These are phyloP conservation scores for Acrocephalus arundinaceus DNA, from an alignment of 2,113 vertebrate genomes.

Conservation along the genomic window DNA sequence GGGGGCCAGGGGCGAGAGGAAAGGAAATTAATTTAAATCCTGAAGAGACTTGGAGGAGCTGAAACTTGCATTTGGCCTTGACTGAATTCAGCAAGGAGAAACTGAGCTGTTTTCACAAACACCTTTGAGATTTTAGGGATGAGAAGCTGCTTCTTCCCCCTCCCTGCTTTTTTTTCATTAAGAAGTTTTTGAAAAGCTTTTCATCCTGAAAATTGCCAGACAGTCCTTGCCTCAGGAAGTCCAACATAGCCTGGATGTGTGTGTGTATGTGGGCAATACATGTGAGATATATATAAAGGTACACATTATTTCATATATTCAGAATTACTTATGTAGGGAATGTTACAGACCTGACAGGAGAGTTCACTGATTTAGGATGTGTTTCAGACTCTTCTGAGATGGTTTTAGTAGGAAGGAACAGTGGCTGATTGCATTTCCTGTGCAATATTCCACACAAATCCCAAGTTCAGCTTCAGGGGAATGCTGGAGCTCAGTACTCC, in stretches of 20 bases:
- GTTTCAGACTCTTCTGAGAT: background rate
- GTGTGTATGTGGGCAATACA: no score
- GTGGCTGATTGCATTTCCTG: background rate
- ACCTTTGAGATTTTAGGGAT: background rate
- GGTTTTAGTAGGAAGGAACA: background rate
- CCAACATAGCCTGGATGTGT: background rate
- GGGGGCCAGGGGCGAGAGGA: background rate
- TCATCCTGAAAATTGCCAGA: background rate
- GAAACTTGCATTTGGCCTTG: background rate
- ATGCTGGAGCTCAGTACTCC: background rate
- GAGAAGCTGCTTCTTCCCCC: background rate
- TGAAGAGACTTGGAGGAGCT: background rate
- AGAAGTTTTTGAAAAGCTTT: background rate
- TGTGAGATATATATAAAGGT: fast-evolving
- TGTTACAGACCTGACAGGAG: background rate
- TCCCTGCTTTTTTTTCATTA: background rate
- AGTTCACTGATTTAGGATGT: background rate
- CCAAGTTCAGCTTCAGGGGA: background rate
- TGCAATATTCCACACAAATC: background rate
- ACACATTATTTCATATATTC: background rate
- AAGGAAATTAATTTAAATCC: background rate
- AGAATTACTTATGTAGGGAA: background rate
- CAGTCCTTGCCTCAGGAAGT: background rate
- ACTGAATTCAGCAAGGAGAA: background rate
- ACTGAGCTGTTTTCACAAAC: background rate